phyloP scores from a whole-genome alignment of 2,113 vertebrate genomes.

The Rhinichthys klamathensis region DNA sequence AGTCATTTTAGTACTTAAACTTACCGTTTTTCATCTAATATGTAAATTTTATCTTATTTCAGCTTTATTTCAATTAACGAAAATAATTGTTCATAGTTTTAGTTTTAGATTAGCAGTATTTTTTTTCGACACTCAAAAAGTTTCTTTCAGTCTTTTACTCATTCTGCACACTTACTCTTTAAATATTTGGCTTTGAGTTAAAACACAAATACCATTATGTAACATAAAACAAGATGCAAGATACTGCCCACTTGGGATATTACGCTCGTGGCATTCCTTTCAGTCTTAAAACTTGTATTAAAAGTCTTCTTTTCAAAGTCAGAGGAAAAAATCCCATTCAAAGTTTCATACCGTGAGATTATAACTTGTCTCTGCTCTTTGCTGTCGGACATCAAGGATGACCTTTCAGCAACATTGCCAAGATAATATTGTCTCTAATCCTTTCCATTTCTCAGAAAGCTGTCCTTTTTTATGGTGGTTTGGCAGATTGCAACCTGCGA shows the following conservation, averaged over 20 bases:
- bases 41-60: not conserved
- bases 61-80: not conserved
- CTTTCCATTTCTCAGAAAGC: not conserved
- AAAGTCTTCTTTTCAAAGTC: not conserved
- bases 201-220: not conserved
- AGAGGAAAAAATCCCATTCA: not conserved
- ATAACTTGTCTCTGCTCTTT: not conserved
- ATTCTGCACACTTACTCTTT: not conserved
- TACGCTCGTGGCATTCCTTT: not conserved
- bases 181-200: not conserved
- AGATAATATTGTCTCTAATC: not conserved
- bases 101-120: too few relatives aligned
- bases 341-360: not conserved
- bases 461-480: not conserved
- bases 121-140: too few relatives aligned
- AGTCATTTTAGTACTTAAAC: not conserved
- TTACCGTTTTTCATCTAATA: not conserved
- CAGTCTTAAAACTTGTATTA: not conserved
- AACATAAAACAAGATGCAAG: not conserved
- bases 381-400: not conserved
- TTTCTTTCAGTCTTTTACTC: not conserved
- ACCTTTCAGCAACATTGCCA: not conserved
- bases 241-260: not conserved
- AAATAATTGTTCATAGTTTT: not conserved
- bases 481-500: not conserved